Percentiles rank a stretch among this genome's conserved stretches.
These are phyloP conservation scores for Peromyscus leucopus DNA, from an alignment of 2,113 vertebrate genomes.

Conservation along the genomic window DNA sequence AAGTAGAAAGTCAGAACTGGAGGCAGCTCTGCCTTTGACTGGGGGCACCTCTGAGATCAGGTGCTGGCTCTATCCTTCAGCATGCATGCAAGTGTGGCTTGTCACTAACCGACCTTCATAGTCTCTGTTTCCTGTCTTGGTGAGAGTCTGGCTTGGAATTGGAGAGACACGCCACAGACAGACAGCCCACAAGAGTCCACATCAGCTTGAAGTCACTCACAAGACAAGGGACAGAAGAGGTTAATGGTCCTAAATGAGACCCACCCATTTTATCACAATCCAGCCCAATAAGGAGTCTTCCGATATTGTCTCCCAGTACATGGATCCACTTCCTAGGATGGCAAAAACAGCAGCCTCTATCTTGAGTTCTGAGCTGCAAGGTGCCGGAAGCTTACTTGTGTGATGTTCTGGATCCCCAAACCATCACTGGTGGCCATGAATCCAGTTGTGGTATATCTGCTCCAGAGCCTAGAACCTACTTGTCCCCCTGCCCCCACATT, in stretches of 20 bases:
- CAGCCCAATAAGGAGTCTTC: background rate
- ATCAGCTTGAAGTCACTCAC: background rate
- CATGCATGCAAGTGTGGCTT: background rate
- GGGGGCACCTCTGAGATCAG: background rate
- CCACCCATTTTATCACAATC: background rate
- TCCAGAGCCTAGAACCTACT: background rate
- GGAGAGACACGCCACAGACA: background rate
- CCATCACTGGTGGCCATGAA: background rate
- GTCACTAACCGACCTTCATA: no score
- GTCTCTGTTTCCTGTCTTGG: background rate
- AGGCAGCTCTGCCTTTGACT: background rate
- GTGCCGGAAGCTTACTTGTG: background rate
- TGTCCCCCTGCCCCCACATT: background rate
- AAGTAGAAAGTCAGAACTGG: constrained; percentile 9
- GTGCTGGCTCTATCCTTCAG: background rate
- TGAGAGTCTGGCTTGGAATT: background rate
- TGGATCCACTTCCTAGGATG: background rate
- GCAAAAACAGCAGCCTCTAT: background rate
- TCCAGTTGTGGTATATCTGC: background rate
- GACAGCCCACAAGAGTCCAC: background rate
- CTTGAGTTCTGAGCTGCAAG: background rate
- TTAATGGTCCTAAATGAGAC: no score
- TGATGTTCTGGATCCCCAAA: background rate
- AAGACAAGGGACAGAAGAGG: background rate
- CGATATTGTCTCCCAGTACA: background rate